Base-by-base conservation (phyloP, 2,888 invertebrate species). In the Hypena proboscidalis region DNA sequence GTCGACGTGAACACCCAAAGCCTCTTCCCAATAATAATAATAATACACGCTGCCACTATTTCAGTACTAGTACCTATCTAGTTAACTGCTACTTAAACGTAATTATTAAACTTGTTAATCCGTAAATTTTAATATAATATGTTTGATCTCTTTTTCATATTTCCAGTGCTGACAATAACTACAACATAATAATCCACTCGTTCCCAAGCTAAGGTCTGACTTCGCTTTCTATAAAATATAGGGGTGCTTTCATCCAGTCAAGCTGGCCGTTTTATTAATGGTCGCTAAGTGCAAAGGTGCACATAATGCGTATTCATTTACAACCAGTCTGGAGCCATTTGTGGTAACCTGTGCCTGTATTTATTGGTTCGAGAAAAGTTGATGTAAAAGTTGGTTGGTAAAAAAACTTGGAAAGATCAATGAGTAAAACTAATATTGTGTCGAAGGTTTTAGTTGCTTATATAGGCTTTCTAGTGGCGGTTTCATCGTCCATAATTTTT, bases 161-260 rank as follows among this genome's bases (percentile, higher is more conserved):
- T n/a, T n/a, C n/a, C n/a, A n/a, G n/a, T n/a, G n/a, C n/a, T n/a
- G n/a, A n/a, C n/a, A n/a, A n/a, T n/a, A n/a, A n/a, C n/a, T n/a
- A n/a, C n/a, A n/a, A n/a, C n/a, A n/a, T n/a, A n/a, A n/a, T 35
- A 22, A 22, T 34, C 27, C 19, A 44, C 23, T 10, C 14, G 4
- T 45, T 25, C 17, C 15, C 10, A 37, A 11, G 23, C 25, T 43
- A 4, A 36, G 36, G 35, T 32, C 36, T 23, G 20, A 20, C 53
- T 34, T 22, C 32, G 23, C 62, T 62, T 62, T 60, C 63, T 62
- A 47, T 32, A 32, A 46, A 55, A 42, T 58, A 55, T 41, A 41
- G 40, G 50, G 50, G 50, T 62, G 31, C 6, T 33, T 5, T 32
- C 23, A 39, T 58, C 54, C 33, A 30, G 62, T 54, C 9, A 9